Evolutionary conservation across 2,113 vertebrate genomes (phyloP).

Genomic region (Callipepla squamata): DNA sequence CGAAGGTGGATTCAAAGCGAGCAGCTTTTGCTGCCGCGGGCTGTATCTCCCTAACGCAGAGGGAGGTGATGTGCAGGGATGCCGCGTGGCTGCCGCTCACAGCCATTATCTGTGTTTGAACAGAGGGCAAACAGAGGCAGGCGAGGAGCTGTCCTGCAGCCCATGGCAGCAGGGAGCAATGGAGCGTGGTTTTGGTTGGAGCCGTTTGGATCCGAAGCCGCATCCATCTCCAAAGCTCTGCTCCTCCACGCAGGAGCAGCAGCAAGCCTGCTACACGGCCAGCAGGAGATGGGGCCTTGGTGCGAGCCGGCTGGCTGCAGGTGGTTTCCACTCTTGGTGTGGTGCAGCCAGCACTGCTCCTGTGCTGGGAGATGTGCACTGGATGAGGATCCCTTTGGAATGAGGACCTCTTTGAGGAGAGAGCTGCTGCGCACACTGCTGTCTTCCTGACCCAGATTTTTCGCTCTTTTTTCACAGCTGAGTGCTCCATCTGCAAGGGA

Average conservation of each 20-base stretch:
- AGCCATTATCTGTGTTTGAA: not conserved
- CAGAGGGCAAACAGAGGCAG: not conserved
- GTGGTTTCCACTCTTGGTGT: not conserved
- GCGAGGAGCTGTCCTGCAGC: not conserved
- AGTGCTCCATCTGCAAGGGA: constrained; percentile 8
- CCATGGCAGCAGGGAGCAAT: not conserved
- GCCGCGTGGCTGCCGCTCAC: not conserved
- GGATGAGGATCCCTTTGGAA: fast-evolving
- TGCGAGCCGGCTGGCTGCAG: not conserved
- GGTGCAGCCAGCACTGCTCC: too few species aligned
- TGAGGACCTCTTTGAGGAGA: too few species aligned
- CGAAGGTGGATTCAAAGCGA: not conserved
- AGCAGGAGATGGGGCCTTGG: not conserved
- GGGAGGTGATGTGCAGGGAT: not conserved
- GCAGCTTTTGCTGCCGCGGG: fast-evolving
- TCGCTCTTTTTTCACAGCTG: not conserved
- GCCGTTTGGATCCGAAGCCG: not conserved
- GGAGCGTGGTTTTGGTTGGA: not conserved
- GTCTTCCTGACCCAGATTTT: not conserved
- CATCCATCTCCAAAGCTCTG: constrained; percentile 62
- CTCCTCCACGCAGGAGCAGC: not conserved
- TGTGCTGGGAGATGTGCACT: fast-evolving
- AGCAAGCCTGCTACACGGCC: constrained; percentile 45
- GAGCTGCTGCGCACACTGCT: not conserved
- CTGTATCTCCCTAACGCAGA: not conserved